Evolutionary conservation across 2,888 invertebrate species (phyloP).

Genomic region (Clistopyga incitator): DNA sequence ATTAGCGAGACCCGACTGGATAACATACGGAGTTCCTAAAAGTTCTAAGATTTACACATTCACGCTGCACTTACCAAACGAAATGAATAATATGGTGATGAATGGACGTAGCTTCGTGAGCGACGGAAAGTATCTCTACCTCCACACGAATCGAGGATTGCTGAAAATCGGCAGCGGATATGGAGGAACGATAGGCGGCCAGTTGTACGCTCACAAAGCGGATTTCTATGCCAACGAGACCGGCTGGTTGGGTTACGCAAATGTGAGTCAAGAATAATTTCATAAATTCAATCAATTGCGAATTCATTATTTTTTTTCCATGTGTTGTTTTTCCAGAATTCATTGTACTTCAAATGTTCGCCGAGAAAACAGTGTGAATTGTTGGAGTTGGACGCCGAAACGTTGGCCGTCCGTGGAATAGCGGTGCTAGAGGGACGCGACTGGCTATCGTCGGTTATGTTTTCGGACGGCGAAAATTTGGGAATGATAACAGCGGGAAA

Average conservation of each 20-base stretch:
- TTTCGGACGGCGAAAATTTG: conserved; percentile 92
- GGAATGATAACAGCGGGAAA: conserved; percentile 92
- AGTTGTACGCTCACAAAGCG: conserved; percentile 93
- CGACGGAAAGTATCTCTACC: conserved; percentile 95
- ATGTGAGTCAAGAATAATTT: conserved; percentile 86
- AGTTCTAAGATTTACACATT: conserved; percentile 90
- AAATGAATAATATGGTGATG: conserved; percentile 84
- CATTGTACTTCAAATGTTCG: conserved; percentile 91
- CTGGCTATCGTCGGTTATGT: conserved; percentile 85
- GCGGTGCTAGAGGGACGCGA: conserved; percentile 83
- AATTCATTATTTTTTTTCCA: no score
- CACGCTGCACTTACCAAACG: conserved; percentile 85
- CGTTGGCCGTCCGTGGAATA: conserved; percentile 85
- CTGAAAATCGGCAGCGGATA: conserved; percentile 98
- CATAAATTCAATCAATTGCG: not conserved
- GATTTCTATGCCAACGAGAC: conserved; percentile 93
- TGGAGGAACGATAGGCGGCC: conserved; percentile 96
- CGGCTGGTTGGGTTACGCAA: conserved; percentile 95
- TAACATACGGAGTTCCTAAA: conserved; percentile 93
- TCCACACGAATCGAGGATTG: conserved; percentile 93
- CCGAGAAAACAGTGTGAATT: conserved; percentile 82
- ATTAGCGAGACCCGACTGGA: conserved; percentile 94
- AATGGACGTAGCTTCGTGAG: conserved; percentile 90
- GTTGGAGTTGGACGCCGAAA: conserved; percentile 84
- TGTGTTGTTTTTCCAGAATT: conserved; percentile 87